Percentiles rank a stretch among this genome's conserved stretches.
Conservation (phyloP, 2,888 invertebrate species). For the Acleris literana region DNA sequence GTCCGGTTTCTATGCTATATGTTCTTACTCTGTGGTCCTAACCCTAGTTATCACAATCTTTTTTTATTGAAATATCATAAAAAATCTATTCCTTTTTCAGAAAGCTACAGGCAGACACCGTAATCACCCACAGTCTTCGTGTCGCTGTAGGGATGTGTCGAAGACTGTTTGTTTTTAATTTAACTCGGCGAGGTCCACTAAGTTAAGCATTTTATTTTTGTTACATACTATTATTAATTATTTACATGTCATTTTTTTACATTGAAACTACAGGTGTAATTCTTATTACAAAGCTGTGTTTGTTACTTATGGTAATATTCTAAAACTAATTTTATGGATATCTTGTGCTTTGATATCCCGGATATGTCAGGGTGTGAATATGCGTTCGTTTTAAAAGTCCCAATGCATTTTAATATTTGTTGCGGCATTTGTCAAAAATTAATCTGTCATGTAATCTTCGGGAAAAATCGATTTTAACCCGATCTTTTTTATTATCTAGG, state of each 20-base stretch:
- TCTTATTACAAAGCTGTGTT: background rate
- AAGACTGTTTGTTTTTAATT: slow-evolving; percentile 28
- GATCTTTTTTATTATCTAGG: too few species aligned
- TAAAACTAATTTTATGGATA: background rate
- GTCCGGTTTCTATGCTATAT: too few species aligned
- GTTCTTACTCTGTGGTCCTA: too few species aligned
- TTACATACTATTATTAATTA: slow-evolving; percentile 7
- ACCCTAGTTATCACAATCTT: too few species aligned
- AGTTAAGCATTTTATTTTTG: slow-evolving; percentile 17
- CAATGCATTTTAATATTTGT: too few species aligned
- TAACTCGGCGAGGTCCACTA: slow-evolving; percentile 5
- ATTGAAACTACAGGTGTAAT: slow-evolving; percentile 2
- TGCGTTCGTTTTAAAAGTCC: too few species aligned
- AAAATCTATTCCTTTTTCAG: slow-evolving; percentile 8
- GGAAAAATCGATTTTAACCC: too few species aligned
- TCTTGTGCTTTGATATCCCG: too few species aligned
- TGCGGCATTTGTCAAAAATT: too few species aligned
- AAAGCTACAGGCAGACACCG: slow-evolving; percentile 23
- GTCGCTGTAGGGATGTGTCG: slow-evolving; percentile 15
- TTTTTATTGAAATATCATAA: background rate
- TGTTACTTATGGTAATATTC: background rate
- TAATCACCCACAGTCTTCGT: slow-evolving; percentile 7
- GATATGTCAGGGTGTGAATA: too few species aligned
- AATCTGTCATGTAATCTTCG: too few species aligned
- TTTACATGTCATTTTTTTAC: background rate